phyloP scores from a whole-genome alignment of 2,113 vertebrate genomes.

The Dascyllus trimaculatus region DNA sequence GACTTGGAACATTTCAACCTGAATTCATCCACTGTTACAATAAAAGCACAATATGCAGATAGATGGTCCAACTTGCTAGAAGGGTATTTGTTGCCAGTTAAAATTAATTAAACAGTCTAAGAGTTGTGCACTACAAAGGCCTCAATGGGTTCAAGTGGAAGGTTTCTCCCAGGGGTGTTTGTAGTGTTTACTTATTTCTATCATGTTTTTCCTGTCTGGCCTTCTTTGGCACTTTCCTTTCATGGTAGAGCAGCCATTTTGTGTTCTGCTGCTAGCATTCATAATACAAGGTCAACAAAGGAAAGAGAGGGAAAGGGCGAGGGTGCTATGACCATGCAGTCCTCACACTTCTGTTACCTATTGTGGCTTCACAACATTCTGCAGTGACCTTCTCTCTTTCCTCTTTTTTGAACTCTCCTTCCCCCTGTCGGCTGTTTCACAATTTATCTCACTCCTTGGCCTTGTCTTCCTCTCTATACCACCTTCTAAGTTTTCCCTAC shows the following conservation, averaged over 20 bases:
- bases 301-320: not conserved
- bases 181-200: too few relatives aligned
- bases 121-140: not conserved
- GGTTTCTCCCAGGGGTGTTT: not conserved
- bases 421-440: not conserved
- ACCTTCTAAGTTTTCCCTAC: constrained; percentile 40
- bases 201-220: not conserved
- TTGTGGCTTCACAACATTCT: constrained; percentile 30
- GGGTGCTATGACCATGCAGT: not conserved
- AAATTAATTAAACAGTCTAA: constrained; percentile 5
- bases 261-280: constrained; percentile 22
- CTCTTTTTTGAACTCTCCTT: constrained; percentile 8
- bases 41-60: not conserved
- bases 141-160: not conserved
- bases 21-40: not conserved
- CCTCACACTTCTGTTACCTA: constrained; percentile 42
- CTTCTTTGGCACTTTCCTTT: not conserved
- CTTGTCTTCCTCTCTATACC: not conserved
- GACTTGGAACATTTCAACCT: not conserved
- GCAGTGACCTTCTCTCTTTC: not conserved
- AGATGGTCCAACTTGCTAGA: not conserved
- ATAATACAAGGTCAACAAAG: constrained; percentile 50
- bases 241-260: constrained; percentile 50
- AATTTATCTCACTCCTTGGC: not conserved
- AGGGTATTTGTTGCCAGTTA: not conserved